These are phyloP conservation scores for Mionectes olivaceus DNA, from an alignment of 2,797 vertebrate species.

Conservation along the genomic window DNA sequence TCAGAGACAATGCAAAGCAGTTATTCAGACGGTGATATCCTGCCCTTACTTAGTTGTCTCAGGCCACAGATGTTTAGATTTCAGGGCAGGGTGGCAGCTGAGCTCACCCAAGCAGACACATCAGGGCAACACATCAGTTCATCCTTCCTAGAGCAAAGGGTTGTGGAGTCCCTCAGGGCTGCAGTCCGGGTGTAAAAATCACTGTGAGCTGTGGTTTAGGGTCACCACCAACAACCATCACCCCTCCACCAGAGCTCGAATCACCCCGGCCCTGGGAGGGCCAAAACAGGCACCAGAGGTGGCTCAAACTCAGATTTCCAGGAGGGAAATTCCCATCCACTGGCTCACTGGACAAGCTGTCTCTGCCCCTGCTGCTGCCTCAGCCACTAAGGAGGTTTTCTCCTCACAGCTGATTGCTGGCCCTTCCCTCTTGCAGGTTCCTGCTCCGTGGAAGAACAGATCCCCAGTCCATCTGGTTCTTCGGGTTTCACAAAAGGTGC, in stretches of 20 bases:
- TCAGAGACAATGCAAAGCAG: not conserved
- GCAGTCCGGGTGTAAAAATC: not conserved
- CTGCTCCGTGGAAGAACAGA: not conserved
- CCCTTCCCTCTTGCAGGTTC: not conserved
- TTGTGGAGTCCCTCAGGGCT: not conserved
- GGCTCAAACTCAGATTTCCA: not conserved
- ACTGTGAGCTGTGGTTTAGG: not conserved
- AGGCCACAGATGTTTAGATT: not conserved
- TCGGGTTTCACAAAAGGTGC: not conserved
- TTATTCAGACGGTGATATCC: not conserved
- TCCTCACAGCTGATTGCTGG: not conserved
- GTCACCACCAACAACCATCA: not conserved
- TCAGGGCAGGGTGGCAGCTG: not conserved
- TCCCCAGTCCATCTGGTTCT: not conserved
- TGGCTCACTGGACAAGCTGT: not conserved
- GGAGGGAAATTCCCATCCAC: not conserved
- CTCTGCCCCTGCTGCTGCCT: not conserved
- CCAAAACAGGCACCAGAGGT: not conserved
- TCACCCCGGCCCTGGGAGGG: not conserved
- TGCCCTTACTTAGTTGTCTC: not conserved
- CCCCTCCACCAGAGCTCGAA: not conserved
- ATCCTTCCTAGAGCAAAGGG: not conserved
- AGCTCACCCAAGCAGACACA: not conserved
- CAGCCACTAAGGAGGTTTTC: fast-evolving
- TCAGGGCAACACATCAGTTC: not conserved